These are phyloP conservation scores for Zaprionus vittiger DNA, from an alignment of 1,140 invertebrate species.

Conservation along the genomic window DNA sequence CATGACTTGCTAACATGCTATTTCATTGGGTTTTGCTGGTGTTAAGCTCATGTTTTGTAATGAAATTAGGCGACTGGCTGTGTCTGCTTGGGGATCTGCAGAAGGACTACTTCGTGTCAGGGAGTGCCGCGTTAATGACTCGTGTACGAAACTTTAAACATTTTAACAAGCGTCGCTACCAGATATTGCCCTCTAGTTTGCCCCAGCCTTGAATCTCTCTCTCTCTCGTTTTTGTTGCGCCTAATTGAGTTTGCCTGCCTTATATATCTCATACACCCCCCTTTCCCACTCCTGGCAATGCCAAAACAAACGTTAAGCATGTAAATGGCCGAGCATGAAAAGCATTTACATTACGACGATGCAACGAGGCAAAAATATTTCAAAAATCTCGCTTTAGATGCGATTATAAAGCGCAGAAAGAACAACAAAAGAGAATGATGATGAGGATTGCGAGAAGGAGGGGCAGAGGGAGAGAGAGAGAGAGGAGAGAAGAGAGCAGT, in stretches of 20 bases:
- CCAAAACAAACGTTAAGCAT: conserved; percentile 46
- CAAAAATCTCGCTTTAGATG: conserved; percentile 52
- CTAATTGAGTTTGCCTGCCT: conserved; percentile 69
- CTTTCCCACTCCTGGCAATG: no score
- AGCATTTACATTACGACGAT: conserved; percentile 70
- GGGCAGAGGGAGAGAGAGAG: neutral
- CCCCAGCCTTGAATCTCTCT: neutral
- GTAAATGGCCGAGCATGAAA: conserved; percentile 62
- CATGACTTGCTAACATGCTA: neutral
- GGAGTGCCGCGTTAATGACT: conserved; percentile 40
- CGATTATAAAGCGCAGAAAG: conserved; percentile 26
- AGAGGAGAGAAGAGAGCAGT: neutral
- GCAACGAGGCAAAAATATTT: conserved; percentile 51
- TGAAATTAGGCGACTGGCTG: conserved; percentile 30
- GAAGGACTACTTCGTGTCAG: neutral
- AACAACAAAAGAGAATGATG: conserved; percentile 11
- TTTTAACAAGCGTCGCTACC: conserved; percentile 41
- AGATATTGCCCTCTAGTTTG: conserved; percentile 5
- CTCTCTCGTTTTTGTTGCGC: conserved; percentile 46
- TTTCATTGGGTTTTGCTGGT: neutral
- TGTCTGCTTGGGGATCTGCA: neutral
- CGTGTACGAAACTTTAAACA: conserved; percentile 52
- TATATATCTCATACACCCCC: neutral
- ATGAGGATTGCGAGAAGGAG: neutral
- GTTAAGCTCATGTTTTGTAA: conserved; percentile 42